Conservation (phyloP, 2,113 vertebrate species). For the Gavialis gangeticus region DNA sequence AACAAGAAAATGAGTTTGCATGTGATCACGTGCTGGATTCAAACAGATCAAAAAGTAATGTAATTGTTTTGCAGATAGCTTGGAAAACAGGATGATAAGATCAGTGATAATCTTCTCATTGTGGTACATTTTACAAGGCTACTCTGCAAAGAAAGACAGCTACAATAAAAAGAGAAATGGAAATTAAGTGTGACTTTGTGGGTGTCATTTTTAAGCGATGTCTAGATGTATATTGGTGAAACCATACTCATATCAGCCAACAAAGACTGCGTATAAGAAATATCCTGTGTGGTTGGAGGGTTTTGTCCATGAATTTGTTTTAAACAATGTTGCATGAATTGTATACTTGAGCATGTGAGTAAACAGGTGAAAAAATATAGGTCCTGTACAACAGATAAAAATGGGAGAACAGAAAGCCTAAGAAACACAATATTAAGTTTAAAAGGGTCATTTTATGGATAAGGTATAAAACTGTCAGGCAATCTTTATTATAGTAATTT, state of each 20-base stretch:
- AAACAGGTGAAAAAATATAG: background rate
- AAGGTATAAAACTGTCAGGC: background rate
- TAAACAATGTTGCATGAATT: too few species aligned
- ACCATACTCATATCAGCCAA: background rate
- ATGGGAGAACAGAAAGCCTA: background rate
- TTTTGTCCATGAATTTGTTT: too few species aligned
- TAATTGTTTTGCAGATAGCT: background rate
- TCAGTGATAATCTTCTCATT: background rate
- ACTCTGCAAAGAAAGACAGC: background rate
- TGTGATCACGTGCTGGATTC: background rate
- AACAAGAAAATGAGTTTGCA: background rate
- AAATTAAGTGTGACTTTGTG: background rate
- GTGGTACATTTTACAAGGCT: background rate
- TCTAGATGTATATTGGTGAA: background rate
- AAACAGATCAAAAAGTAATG: constrained; percentile 1
- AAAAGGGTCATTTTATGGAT: background rate
- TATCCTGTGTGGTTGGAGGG: background rate
- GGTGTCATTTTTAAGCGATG: too few species aligned
- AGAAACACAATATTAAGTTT: background rate
- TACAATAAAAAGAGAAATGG: background rate
- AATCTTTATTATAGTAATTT: background rate
- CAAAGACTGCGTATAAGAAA: background rate
- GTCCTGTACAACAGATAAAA: background rate
- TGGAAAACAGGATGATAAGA: background rate
- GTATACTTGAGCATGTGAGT: background rate